phyloP scores from a whole-genome alignment of 2,888 invertebrate species.

The Heliconius charithonia region DNA sequence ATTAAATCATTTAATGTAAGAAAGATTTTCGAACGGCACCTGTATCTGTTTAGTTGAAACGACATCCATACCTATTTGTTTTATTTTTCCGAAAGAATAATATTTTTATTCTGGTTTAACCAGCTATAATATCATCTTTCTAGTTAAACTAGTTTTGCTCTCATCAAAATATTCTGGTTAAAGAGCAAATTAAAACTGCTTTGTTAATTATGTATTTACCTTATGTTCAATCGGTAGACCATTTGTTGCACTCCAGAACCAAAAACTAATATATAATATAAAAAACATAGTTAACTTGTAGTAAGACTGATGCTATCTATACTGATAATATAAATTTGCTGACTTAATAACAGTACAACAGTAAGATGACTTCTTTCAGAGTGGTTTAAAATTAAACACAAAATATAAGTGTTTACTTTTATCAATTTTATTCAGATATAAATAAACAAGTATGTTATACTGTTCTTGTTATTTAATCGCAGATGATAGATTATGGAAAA shows the following conservation, averaged over 20 bases:
- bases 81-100: not conserved
- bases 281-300: not conserved
- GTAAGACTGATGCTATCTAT: not conserved
- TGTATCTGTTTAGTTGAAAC: not conserved
- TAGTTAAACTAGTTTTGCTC: conserved; percentile 2
- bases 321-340: not conserved
- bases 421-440: not conserved
- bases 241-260: conserved; percentile 5
- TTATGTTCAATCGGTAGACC: not conserved
- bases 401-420: not conserved
- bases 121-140: not conserved
- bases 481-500: conserved; percentile 27
- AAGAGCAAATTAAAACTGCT: not conserved
- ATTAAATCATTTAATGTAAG: too few relatives aligned
- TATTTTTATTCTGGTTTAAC: conserved; percentile 8
- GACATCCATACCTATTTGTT: not conserved
- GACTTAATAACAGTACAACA: not conserved
- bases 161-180: not conserved
- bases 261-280: conserved; percentile 13
- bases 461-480: conserved; percentile 3
- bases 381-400: not conserved
- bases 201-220: conserved; percentile 15
- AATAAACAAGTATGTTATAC: conserved; percentile 11
- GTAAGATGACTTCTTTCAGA: not conserved
- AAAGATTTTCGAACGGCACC: not conserved